Evolutionary conservation across 2,113 vertebrate genomes (phyloP).

Genomic region (Thunnus maccoyii): DNA sequence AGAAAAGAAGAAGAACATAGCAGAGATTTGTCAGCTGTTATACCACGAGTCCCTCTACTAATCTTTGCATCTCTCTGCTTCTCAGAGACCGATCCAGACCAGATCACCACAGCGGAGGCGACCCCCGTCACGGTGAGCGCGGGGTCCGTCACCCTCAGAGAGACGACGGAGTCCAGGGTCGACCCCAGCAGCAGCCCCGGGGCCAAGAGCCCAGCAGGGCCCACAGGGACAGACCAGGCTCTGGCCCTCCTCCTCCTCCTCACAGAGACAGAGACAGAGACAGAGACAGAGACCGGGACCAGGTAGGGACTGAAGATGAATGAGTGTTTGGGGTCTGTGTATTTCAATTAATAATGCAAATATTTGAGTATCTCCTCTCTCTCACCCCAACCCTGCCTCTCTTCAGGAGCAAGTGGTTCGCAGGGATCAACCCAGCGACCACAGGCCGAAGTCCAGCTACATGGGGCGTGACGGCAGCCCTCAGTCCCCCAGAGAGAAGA

Average conservation of each 20-base stretch:
- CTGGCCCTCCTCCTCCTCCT: slow-evolving; percentile 67
- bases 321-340: too few relatives aligned
- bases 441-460: slow-evolving; percentile 90
- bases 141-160: slow-evolving; percentile 54
- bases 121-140: slow-evolving; percentile 68
- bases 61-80: not conserved
- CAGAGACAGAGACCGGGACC: slow-evolving; percentile 54
- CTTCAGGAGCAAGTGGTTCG: slow-evolving; percentile 75
- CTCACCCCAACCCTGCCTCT: not conserved
- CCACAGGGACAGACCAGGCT: slow-evolving; percentile 67
- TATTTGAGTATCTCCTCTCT: not conserved
- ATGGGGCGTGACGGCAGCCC: slow-evolving; percentile 80
- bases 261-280: slow-evolving; percentile 73
- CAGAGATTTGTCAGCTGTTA: not conserved
- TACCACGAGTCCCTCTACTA: too few relatives aligned
- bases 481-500: slow-evolving; percentile 90
- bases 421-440: slow-evolving; percentile 85
- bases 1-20: too few relatives aligned
- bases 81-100: slow-evolving; percentile 71
- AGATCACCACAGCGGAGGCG: slow-evolving; percentile 64
- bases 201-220: slow-evolving; percentile 85
- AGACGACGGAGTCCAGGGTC: slow-evolving; percentile 68
- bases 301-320: slow-evolving; percentile 49
- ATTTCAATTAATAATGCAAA: too few relatives aligned
- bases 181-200: slow-evolving; percentile 85